These are phyloP conservation scores for Hydrolagus affinis DNA, from an alignment of 2,113 vertebrate species.

Conservation along the genomic window DNA sequence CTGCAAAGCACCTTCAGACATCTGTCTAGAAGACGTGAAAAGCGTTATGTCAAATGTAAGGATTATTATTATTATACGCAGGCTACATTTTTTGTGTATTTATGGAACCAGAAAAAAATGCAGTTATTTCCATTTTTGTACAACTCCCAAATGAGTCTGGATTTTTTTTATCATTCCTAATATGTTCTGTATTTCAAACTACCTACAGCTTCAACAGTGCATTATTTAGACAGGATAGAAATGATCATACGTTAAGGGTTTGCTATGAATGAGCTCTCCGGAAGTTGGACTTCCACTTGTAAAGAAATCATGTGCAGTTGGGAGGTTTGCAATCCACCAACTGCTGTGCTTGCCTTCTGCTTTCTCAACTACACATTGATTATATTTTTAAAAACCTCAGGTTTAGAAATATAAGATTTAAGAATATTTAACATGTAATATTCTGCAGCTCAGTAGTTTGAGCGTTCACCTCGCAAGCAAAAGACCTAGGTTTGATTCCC, in stretches of 20 bases:
- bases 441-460: too few species aligned
- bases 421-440: too few species aligned
- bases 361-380: background rate
- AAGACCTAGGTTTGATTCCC: too few species aligned
- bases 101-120: too few species aligned
- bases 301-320: background rate
- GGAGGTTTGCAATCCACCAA: conserved; percentile 3
- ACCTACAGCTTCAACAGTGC: background rate
- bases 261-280: background rate
- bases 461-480: too few species aligned
- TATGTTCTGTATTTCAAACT: background rate
- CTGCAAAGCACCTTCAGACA: too few species aligned
- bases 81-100: too few species aligned
- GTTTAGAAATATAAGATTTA: background rate
- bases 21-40: too few species aligned
- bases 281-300: background rate
- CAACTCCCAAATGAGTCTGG: background rate
- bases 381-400: background rate
- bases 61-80: too few species aligned
- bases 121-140: background rate
- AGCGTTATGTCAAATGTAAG: too few species aligned
- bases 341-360: conserved; percentile 8
- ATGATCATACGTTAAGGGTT: background rate
- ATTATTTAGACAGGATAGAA: background rate
- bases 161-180: background rate